Evolutionary conservation across 2,113 vertebrate genomes (phyloP).

Genomic region (Orycteropus afer): DNA sequence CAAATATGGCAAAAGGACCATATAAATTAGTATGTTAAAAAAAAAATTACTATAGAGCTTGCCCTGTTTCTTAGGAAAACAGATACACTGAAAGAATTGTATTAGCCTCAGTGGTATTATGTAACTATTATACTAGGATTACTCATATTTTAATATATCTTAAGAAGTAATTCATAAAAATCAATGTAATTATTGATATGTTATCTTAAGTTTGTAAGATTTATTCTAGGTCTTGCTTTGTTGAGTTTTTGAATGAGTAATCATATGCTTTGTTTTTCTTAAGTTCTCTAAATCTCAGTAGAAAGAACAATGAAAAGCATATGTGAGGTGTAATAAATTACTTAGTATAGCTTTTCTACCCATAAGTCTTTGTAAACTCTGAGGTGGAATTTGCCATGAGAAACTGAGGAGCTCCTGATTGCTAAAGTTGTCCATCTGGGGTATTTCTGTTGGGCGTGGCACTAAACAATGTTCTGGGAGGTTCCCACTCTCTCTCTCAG

Average conservation of each 20-base stretch:
- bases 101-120: neutral
- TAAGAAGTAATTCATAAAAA: conserved; percentile 18
- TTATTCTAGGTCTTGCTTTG: neutral
- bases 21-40: neutral
- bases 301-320: neutral
- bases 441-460: too few relatives aligned
- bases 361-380: too few relatives aligned
- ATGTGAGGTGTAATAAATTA: too few relatives aligned
- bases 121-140: neutral
- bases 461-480: too few relatives aligned
- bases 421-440: too few relatives aligned
- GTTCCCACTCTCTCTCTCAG: too few relatives aligned
- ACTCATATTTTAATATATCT: neutral
- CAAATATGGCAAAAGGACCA: neutral
- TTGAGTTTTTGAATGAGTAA: neutral
- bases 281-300: neutral
- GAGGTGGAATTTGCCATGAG: too few relatives aligned
- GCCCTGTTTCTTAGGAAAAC: neutral
- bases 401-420: too few relatives aligned
- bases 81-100: neutral
- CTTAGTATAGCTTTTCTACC: too few relatives aligned
- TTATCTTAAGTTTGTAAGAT: neutral
- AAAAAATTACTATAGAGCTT: neutral
- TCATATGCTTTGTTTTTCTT: neutral
- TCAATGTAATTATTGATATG: neutral